phyloP scores from a whole-genome alignment of 2,797 vertebrate species.

The Xenops minutus region DNA sequence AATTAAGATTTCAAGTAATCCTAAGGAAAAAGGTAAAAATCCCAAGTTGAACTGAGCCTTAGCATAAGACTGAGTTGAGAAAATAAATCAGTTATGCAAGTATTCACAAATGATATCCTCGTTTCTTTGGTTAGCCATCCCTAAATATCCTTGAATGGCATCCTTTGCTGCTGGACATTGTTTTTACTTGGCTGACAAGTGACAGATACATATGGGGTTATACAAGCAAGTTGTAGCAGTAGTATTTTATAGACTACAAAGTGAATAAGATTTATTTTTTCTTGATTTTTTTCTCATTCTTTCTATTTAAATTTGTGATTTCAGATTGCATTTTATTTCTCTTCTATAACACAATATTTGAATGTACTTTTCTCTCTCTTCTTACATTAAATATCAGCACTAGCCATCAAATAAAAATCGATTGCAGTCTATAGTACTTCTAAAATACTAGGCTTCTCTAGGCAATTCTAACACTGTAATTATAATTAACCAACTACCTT shows the following conservation, averaged over 20 bases:
- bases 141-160: not conserved
- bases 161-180: not conserved
- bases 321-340: not conserved
- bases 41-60: not conserved
- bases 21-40: constrained; percentile 58
- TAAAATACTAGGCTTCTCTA: not conserved
- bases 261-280: not conserved
- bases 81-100: not conserved
- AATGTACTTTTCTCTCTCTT: not conserved
- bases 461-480: not conserved
- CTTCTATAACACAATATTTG: not conserved
- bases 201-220: not conserved
- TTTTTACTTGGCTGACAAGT: not conserved
- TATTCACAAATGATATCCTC: not conserved
- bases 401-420: not conserved
- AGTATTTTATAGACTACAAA: not conserved
- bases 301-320: not conserved
- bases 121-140: not conserved
- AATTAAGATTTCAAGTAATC: not conserved
- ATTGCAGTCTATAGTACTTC: not conserved
- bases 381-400: not conserved
- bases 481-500: not conserved
- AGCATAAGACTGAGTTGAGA: not conserved
- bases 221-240: not conserved
- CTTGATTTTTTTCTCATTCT: not conserved